Percentiles rank a stretch among this genome's conserved stretches.
phyloP scores from a whole-genome alignment of 2,113 vertebrate species.

The Gavia stellata region DNA sequence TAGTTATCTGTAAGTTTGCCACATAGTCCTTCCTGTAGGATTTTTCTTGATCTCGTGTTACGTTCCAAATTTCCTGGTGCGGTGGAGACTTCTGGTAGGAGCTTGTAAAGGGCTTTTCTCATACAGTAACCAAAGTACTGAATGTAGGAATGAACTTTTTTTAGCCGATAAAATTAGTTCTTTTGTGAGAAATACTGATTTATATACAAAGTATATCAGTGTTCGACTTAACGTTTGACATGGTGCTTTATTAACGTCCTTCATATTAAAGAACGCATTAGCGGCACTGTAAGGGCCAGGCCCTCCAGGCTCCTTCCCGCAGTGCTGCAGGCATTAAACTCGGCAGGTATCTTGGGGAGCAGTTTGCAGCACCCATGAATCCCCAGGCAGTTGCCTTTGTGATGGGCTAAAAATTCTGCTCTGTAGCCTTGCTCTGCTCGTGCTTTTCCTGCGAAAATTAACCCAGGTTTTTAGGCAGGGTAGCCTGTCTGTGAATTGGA shows the following conservation, averaged over 20 bases:
- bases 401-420: not conserved
- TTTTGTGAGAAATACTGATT: not conserved
- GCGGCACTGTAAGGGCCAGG: rapidly evolving
- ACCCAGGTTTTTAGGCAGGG: not conserved
- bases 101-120: not conserved
- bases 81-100: not conserved
- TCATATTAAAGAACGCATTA: not conserved
- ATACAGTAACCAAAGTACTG: not conserved
- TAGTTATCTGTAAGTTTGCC: not conserved
- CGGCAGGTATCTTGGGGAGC: not conserved
- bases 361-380: not conserved
- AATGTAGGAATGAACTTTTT: not conserved
- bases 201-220: not conserved
- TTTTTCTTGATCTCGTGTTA: not conserved
- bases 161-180: not conserved
- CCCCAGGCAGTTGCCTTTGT: not conserved
- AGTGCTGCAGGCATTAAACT: not conserved
- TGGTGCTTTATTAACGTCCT: not conserved
- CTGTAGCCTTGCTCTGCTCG: not conserved
- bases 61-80: not conserved
- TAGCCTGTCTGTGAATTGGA: too few relatives aligned
- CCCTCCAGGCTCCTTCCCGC: not conserved
- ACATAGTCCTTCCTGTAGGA: not conserved
- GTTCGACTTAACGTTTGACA: not conserved
- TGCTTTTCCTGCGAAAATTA: not conserved